These are phyloP conservation scores for Mus minutoides DNA, from an alignment of 2,797 vertebrate species.

Conservation along the genomic window DNA sequence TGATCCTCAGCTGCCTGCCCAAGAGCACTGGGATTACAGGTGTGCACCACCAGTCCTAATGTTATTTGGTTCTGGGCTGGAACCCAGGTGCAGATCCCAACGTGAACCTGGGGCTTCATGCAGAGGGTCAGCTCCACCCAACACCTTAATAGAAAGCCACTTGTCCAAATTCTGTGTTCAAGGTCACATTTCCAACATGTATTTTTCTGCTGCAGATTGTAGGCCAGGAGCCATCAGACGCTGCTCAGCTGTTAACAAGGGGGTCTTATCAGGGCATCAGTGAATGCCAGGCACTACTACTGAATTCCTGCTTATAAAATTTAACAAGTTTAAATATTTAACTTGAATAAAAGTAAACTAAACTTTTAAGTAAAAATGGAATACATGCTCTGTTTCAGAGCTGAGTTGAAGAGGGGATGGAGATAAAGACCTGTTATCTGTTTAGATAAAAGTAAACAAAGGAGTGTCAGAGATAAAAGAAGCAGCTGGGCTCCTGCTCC, in stretches of 20 bases:
- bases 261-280: neutral
- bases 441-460: constrained; percentile 37
- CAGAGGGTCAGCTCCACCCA: neutral
- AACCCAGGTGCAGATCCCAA: neutral
- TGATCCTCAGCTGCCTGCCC: neutral
- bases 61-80: neutral
- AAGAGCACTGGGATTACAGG: neutral
- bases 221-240: too few relatives aligned
- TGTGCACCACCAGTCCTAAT: neutral
- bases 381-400: neutral
- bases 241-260: neutral
- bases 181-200: neutral
- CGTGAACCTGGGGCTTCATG: too few relatives aligned
- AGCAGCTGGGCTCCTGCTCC: neutral
- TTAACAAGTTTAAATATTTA: constrained; percentile 16
- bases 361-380: neutral
- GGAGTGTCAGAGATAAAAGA: neutral
- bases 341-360: neutral
- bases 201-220: neutral
- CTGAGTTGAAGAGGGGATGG: neutral
- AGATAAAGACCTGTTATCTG: neutral
- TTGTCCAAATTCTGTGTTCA: neutral
- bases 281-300: neutral
- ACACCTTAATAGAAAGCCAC: neutral
- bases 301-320: neutral